Percentiles rank a stretch among this genome's conserved stretches.
These are phyloP conservation scores for Picus viridis DNA, from an alignment of 2,797 vertebrate species.

Conservation along the genomic window DNA sequence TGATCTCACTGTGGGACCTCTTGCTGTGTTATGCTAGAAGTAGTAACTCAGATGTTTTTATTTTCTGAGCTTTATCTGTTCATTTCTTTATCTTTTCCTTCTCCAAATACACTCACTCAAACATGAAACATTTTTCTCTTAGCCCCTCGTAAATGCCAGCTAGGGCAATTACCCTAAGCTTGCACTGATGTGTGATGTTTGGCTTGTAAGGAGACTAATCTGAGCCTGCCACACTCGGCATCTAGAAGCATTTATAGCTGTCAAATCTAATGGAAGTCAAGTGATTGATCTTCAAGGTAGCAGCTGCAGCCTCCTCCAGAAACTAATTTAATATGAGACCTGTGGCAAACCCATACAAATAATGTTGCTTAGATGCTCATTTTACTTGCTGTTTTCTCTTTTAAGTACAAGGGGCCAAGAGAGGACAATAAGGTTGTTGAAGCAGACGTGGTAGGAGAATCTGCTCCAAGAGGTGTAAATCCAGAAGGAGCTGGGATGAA, in stretches of 20 bases:
- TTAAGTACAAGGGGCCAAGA: background rate
- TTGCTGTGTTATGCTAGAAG: background rate
- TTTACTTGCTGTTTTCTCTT: background rate
- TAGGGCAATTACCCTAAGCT: background rate
- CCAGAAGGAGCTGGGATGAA: background rate
- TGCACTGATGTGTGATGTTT: background rate
- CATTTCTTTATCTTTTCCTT: background rate
- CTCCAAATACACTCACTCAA: background rate
- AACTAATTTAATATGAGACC: background rate
- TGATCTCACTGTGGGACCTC: background rate
- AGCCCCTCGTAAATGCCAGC: background rate
- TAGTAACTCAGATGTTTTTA: background rate
- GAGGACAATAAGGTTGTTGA: background rate
- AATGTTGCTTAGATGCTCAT: background rate
- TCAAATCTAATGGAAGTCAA: constrained; percentile 35
- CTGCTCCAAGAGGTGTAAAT: background rate
- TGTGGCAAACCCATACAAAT: background rate
- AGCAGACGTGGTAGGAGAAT: background rate
- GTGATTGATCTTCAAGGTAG: constrained; percentile 12
- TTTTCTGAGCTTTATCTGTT: background rate
- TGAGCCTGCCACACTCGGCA: background rate
- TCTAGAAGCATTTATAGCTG: constrained; percentile 11
- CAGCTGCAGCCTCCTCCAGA: constrained; percentile 28
- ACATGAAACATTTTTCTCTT: background rate
- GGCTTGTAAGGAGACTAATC: background rate